A percentile compares a stretch with the other conserved stretches of the same genome.
phyloP scores from a whole-genome alignment of 2,888 invertebrate species.

The Microplitis deprimator region DNA sequence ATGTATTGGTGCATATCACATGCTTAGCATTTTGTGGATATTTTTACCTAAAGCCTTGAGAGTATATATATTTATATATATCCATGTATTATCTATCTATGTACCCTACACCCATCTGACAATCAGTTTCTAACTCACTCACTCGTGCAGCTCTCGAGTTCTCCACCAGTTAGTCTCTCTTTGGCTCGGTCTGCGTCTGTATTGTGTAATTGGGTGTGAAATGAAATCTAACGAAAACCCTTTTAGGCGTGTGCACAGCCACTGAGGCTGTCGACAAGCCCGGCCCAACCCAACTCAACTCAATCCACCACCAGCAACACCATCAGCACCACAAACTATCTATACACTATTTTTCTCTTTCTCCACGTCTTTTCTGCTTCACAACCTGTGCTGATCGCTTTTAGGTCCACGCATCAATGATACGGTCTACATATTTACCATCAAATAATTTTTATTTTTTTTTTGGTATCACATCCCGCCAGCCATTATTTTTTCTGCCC shows the following conservation, averaged over 20 bases:
- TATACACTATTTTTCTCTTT: constrained; percentile 37
- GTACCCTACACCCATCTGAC: constrained; percentile 23
- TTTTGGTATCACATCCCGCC: background rate
- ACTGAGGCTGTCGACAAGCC: constrained; percentile 57
- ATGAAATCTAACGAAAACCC: constrained; percentile 72
- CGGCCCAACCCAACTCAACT: constrained; percentile 48
- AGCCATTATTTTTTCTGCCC: background rate
- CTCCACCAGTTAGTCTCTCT: constrained; percentile 26
- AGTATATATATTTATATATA: background rate
- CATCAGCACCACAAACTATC: background rate
- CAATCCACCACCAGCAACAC: constrained; percentile 15
- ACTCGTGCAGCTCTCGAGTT: constrained; percentile 3
- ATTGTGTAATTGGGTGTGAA: constrained; percentile 70
- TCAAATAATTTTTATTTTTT: constrained; percentile 63
- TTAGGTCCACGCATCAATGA: constrained; percentile 39
- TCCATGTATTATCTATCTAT: constrained; percentile 24
- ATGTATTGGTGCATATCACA: background rate
- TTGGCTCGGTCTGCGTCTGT: constrained; percentile 56
- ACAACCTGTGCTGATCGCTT: constrained; percentile 35
- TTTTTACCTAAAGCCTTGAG: constrained; percentile 30
- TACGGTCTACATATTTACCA: constrained; percentile 58
- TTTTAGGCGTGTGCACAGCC: constrained; percentile 71
- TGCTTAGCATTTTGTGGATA: constrained; percentile 4
- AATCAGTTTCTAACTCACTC: constrained; percentile 41
- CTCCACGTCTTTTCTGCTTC: constrained; percentile 7